Evolutionary conservation across 2,888 invertebrate species (phyloP), one percentile per base, ranked within the genome.

Genomic region (Coremacera marginata): DNA sequence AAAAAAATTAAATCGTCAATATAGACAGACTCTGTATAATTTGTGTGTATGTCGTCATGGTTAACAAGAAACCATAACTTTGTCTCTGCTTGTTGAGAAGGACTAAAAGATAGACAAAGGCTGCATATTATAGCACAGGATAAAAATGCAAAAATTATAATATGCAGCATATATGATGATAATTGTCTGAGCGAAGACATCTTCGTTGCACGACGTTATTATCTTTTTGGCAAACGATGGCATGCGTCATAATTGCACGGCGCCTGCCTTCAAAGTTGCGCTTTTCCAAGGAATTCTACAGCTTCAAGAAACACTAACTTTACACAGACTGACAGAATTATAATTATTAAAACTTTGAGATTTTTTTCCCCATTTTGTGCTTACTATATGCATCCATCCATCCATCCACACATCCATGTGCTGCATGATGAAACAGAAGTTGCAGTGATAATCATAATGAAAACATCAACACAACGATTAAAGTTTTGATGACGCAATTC

Each of bases 391-490:
- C 37, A 37, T 1, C 5, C 37, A 37, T 37, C 1, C 37, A 37
- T 37, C 8, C 37, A 7, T 44, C 11, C 37, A 4, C 37, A 37
- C 37, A 19, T n/a, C 1, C n/a, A 22, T 9, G 9, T 52, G 52
- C 52, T 1, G 8, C 52, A 52, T 7, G n/a, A 37, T 52, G 55
- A n/a, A 55, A 55, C 55, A 55, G 9, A 55, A 27, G 22, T 70
- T 70, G 52, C 22, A 27, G 44, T 72, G 49, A 73, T 73, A 60
- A 60, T 73, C 25, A 63, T 51, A 62, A 62, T 60, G 49, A 63
- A 49, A 73, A 44, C 49, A 73, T 27, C 62, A 73, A 62, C 60
- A 73, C 14, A 31, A 25, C 51, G 51, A 62, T 73, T 73, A 73
- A 73, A 62, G 72, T 73, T 73, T 70, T 14, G 9, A 31, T 52